Conservation (phyloP, 2,797 vertebrate species). For the Cryptoprocta ferox region DNA sequence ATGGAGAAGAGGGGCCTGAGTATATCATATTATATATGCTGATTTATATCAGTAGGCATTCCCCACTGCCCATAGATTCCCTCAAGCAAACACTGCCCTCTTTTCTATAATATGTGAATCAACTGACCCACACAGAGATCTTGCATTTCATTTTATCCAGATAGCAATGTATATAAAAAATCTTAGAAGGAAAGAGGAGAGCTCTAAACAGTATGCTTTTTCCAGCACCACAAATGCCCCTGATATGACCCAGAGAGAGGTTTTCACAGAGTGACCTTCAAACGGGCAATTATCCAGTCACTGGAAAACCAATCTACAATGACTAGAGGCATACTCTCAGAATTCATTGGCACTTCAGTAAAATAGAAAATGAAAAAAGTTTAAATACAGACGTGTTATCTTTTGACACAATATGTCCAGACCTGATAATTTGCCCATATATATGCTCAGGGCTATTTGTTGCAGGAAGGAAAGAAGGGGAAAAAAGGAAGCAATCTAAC, state of each 20-base stretch:
- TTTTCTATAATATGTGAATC: neutral
- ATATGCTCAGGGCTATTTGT: neutral
- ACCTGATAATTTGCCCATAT: neutral
- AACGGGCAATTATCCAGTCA: neutral
- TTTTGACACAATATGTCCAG: neutral
- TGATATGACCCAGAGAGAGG: neutral
- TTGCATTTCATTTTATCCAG: neutral
- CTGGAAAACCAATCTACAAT: neutral
- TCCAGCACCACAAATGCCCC: neutral
- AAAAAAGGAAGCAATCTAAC: neutral
- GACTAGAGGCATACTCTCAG: neutral
- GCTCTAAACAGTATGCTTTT: neutral
- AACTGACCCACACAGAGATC: neutral
- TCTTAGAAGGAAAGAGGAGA: neutral
- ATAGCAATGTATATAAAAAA: neutral
- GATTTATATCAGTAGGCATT: neutral
- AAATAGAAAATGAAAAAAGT: neutral
- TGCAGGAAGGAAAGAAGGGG: neutral
- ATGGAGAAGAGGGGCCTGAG: neutral
- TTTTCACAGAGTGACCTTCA: neutral
- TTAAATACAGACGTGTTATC: neutral
- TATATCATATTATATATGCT: neutral
- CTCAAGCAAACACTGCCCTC: neutral
- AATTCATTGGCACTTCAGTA: neutral
- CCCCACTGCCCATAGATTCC: neutral